These are phyloP conservation scores for Suillia variegata DNA, from an alignment of 2,888 invertebrate species.

Conservation along the genomic window DNA sequence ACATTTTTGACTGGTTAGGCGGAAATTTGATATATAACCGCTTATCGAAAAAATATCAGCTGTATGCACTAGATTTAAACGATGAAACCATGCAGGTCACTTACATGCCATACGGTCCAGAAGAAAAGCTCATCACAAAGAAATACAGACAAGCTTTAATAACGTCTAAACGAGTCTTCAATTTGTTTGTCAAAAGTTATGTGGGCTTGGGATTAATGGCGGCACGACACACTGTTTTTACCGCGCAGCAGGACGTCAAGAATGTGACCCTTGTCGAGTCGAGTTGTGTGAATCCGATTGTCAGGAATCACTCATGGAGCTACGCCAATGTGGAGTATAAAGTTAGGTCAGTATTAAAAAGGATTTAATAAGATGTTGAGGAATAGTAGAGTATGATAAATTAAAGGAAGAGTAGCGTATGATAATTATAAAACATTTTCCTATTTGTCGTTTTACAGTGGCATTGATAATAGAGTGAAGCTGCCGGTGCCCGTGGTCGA, in stretches of 20 bases:
- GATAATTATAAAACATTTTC: too few species aligned
- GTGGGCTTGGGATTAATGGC: constrained; percentile 90
- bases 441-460: constrained; percentile 43
- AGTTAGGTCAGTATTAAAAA: constrained; percentile 65
- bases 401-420: too few species aligned
- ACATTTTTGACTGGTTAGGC: constrained; percentile 97
- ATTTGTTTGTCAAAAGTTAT: constrained; percentile 71
- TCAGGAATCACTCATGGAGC: constrained; percentile 71
- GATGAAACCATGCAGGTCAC: constrained; percentile 78
- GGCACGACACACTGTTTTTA: constrained; percentile 79
- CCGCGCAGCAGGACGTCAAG: constrained; percentile 64
- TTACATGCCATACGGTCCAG: constrained; percentile 64
- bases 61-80: constrained; percentile 91
- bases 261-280: constrained; percentile 65
- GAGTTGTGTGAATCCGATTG: constrained; percentile 81
- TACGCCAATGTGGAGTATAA: constrained; percentile 77
- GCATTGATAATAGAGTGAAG: constrained; percentile 64
- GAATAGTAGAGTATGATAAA: too few species aligned
- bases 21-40: constrained; percentile 85
- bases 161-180: constrained; percentile 54
- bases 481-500: constrained; percentile 70
- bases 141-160: constrained; percentile 59
- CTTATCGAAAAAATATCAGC: constrained; percentile 67
- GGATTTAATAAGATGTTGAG: neutral
- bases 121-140: constrained; percentile 56